Evolutionary conservation across 2,888 invertebrate species (phyloP), one percentile per base, ranked within the genome.

Genomic region (Mythimna loreyi): DNA sequence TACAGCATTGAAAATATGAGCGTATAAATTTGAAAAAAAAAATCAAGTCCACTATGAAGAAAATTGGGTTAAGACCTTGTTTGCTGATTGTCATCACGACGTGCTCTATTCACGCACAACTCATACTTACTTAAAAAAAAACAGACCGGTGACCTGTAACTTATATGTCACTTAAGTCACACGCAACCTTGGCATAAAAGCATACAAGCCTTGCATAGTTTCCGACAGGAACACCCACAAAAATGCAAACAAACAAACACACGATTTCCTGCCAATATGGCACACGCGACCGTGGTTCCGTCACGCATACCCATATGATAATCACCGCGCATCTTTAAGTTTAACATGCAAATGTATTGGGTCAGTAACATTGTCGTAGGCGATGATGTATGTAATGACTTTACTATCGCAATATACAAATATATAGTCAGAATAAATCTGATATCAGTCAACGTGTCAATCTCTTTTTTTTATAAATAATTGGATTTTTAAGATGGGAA

Each of bases 211-310:
- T 43, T n/a, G 43, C 43, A 25, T 13, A 45, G 47, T 68, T 68
- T 60, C 77, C 63, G 55, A 57, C 36, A 80, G 62, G 70, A 77
- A 77, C 64, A 23, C 25, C 43, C 30, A 28, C 52, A 11, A 77
- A 49, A 61, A 76, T 64, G 70, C 81, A 50, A 81, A 81, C 53
- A 76, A 64, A 65, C 47, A 77, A 30, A 69, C 49, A 69, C 57
- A 80, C 64, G 28, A 52, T 65, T 81, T 77, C 77, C 77, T 81
- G 63, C 76, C 45, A 60, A 50, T 23, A 49, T 52, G 30, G 52
- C 45, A 21, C 57, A 76, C 77, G 77, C 77, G 55, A 69, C 53
- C 61, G 47, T 28, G 23, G 45, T 70, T 59, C 78, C 71, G 77
- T 64, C 77, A 81, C 77, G 81, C 78, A 56, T 65, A 3, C 6